Conservation (phyloP, 2,888 invertebrate genomes). For the Pimpla rufipes region DNA sequence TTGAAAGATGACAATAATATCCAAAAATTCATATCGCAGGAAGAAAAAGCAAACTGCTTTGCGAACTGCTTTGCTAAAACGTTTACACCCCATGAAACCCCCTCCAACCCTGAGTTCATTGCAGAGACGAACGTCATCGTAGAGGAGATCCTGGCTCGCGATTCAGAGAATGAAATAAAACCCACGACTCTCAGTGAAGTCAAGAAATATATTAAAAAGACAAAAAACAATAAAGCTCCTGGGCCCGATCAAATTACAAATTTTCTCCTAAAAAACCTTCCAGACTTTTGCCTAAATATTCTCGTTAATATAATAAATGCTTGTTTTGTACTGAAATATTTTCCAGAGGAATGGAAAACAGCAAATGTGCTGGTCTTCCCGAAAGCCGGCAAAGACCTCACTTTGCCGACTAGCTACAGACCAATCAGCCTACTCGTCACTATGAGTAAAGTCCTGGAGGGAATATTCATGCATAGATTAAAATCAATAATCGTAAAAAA, state of each 20-base stretch:
- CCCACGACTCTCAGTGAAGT: no score
- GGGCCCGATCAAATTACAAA: slow-evolving; percentile 50
- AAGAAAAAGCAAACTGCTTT: background rate
- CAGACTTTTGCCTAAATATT: background rate
- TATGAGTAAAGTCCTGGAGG: slow-evolving; percentile 53
- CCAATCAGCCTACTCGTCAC: slow-evolving; percentile 53
- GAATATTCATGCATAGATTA: slow-evolving; percentile 25
- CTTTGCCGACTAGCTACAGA: slow-evolving; percentile 49
- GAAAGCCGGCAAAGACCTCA: slow-evolving; percentile 48
- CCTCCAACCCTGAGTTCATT: background rate
- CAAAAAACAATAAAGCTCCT: slow-evolving; percentile 42
- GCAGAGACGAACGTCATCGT: background rate
- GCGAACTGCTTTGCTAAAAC: background rate
- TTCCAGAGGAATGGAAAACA: slow-evolving; percentile 47
- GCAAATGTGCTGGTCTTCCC: slow-evolving; percentile 30
- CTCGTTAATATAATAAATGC: slow-evolving; percentile 41
- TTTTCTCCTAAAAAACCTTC: slow-evolving; percentile 35
- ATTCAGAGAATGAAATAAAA: no score
- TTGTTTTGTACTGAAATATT: slow-evolving; percentile 33
- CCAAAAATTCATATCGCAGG: no score
- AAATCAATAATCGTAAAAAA: slow-evolving; percentile 28
- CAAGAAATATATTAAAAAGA: no score
- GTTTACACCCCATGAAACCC: background rate
- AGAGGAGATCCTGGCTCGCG: no score
- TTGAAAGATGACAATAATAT: background rate